phyloP scores from a whole-genome alignment of 2,888 invertebrate genomes.

The Leucoptera coffeella region DNA sequence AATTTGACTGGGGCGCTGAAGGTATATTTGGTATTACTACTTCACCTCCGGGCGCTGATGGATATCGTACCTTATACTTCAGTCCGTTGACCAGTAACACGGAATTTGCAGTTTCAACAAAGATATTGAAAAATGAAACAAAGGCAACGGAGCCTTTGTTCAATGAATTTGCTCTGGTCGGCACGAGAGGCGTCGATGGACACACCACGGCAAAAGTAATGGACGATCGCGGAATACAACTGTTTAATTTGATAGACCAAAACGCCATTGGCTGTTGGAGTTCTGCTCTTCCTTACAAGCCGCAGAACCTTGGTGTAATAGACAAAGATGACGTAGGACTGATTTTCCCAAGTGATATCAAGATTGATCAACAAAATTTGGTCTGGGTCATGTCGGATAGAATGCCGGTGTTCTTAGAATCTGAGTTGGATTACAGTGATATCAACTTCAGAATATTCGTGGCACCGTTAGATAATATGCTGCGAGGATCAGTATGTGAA shows the following conservation, averaged over 20 bases:
- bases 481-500: slow-evolving; percentile 71
- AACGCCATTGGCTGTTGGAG: slow-evolving; percentile 84
- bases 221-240: slow-evolving; percentile 68
- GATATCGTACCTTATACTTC: slow-evolving; percentile 68
- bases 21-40: slow-evolving; percentile 75
- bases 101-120: slow-evolving; percentile 74
- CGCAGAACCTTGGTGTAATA: slow-evolving; percentile 61
- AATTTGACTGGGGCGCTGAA: slow-evolving; percentile 81
- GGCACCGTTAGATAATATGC: slow-evolving; percentile 58
- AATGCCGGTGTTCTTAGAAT: slow-evolving; percentile 71
- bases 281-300: slow-evolving; percentile 56
- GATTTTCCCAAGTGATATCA: slow-evolving; percentile 74
- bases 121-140: slow-evolving; percentile 61
- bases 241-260: slow-evolving; percentile 73
- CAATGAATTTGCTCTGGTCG: slow-evolving; percentile 61
- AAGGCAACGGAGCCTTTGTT: slow-evolving; percentile 60
- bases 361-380: slow-evolving; percentile 64
- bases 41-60: slow-evolving; percentile 60
- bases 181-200: slow-evolving; percentile 59
- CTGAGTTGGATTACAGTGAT: slow-evolving; percentile 65
- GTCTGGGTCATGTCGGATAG: slow-evolving; percentile 79
- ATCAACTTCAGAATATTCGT: slow-evolving; percentile 73
- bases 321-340: slow-evolving; percentile 71
- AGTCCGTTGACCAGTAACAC: slow-evolving; percentile 72
- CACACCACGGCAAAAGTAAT: slow-evolving; percentile 71